Conservation (phyloP, 2,113 vertebrate species). For the Notothenia coriiceps region DNA sequence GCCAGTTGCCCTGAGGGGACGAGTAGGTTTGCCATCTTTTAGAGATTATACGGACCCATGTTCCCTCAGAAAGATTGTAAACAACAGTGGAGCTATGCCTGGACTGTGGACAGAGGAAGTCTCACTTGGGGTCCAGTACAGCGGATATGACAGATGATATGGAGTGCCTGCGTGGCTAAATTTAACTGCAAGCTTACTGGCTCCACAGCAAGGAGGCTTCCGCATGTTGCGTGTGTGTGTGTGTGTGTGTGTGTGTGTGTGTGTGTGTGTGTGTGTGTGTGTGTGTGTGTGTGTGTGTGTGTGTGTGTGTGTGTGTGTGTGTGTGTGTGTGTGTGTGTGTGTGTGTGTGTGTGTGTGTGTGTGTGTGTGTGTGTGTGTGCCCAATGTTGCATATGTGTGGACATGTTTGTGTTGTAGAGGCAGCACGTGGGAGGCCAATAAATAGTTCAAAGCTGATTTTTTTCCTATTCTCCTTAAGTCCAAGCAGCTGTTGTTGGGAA, state of each 20-base stretch:
- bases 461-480: slow-evolving; percentile 57
- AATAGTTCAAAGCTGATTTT: slow-evolving; percentile 62
- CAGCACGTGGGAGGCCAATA: slow-evolving; percentile 56
- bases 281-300: slow-evolving; percentile 17
- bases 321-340: slow-evolving; percentile 22
- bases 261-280: slow-evolving; percentile 22
- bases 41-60: slow-evolving; percentile 28
- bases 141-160: slow-evolving; percentile 82
- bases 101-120: slow-evolving; percentile 79
- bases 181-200: slow-evolving; percentile 78
- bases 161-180: slow-evolving; percentile 75
- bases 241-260: slow-evolving; percentile 22
- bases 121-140: slow-evolving; percentile 71
- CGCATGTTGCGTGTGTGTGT: slow-evolving; percentile 19
- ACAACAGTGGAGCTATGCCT: slow-evolving; percentile 73
- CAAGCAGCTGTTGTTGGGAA: slow-evolving; percentile 67
- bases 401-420: slow-evolving; percentile 64
- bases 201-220: slow-evolving; percentile 54
- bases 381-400: slow-evolving; percentile 5
- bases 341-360: slow-evolving; percentile 17
- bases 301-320: slow-evolving; percentile 18
- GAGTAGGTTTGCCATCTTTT: slow-evolving; percentile 20
- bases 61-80: slow-evolving; percentile 66
- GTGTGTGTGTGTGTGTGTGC: slow-evolving; percentile 23
- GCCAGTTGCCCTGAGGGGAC: neutral